Evolutionary conservation across 1,140 invertebrate genomes (phyloP), one percentile per base, ranked within the genome.

Genomic region (Prorops nasuta): DNA sequence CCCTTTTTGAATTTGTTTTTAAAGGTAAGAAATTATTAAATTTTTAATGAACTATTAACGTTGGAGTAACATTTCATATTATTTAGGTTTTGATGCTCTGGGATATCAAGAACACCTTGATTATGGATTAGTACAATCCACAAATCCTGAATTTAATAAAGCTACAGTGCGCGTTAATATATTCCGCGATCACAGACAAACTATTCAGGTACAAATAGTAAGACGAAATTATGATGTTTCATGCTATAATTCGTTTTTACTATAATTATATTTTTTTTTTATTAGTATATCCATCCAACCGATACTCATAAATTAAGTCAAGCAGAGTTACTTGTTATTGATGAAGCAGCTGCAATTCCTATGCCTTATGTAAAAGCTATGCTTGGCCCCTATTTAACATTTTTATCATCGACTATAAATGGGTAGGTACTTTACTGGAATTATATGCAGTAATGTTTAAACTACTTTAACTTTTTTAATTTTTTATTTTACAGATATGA

Each of bases 331-430:
- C 79, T 99, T 20, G 86, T 98, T 16, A 98, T 99, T 58, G 98
- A 99, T 73, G 98, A 99, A 81, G 98, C 98, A 8, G 98, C 97
- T 2, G 98, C 97, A 15, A 99, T 99, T 59, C 98, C 98, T 0
- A 77, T 99, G 38, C 91, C 94, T 0, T 84, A 94, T 59, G 96
- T 99, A 0, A 94, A 94, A 64, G 84, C 87, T 32, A 88, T 98
- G 69, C 80, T 94, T 42, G 94, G 94, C 0, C 92, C 95, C 1
- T 98, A 98, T 69, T 79, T 99, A 24, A 91, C 96, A 3, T 95
- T 99, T 68, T 84, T 99, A 66, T 88, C 98, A 0, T 99, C 97
- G 0, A 99, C 98, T 0, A 93, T 98, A 21, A 96, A 97, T 71
- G 96, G 95, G 66, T 86, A 68, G 63, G 51, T 58, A 31, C 22